Evolutionary conservation across 2,888 invertebrate genomes (phyloP).

Genomic region (Vandiemenella viatica): DNA sequence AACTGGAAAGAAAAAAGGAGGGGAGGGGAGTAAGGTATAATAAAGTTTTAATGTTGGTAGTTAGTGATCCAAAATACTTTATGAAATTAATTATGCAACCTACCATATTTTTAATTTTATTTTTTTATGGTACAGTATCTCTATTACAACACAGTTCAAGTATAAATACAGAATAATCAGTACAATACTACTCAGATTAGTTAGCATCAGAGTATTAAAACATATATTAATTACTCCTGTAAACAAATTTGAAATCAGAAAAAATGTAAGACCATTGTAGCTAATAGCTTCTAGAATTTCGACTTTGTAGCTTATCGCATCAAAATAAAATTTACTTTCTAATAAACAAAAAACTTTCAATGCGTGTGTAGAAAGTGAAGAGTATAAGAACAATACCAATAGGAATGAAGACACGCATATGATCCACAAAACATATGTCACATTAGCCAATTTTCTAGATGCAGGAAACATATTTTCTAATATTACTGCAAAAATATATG

Average conservation of each 20-base stretch:
- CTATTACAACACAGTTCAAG: constrained; percentile 26
- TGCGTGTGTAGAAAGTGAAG: constrained; percentile 30
- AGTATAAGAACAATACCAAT: constrained; percentile 36
- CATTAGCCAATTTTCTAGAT: constrained; percentile 71
- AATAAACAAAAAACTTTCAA: too few species aligned
- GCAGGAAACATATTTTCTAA: constrained; percentile 33
- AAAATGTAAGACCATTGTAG: constrained; percentile 69
- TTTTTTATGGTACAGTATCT: constrained; percentile 30
- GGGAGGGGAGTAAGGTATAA: too few species aligned
- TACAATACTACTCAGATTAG: constrained; percentile 29
- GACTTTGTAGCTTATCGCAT: constrained; percentile 26
- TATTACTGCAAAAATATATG: constrained; percentile 26
- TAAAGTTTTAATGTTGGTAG: too few species aligned
- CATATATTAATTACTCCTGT: constrained; percentile 71
- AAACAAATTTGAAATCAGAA: constrained; percentile 64
- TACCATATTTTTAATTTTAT: constrained; percentile 34
- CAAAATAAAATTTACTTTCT: too few species aligned
- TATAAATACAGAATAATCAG: constrained; percentile 37
- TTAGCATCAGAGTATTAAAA: constrained; percentile 42
- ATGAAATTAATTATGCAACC: constrained; percentile 1
- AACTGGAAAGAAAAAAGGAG: too few species aligned
- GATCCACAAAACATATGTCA: constrained; percentile 66
- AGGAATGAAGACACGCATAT: constrained; percentile 45
- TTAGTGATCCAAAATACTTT: background rate
- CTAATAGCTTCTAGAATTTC: constrained; percentile 55